phyloP scores from a whole-genome alignment of 2,113 vertebrate species.

The Pseudorasbora parva region DNA sequence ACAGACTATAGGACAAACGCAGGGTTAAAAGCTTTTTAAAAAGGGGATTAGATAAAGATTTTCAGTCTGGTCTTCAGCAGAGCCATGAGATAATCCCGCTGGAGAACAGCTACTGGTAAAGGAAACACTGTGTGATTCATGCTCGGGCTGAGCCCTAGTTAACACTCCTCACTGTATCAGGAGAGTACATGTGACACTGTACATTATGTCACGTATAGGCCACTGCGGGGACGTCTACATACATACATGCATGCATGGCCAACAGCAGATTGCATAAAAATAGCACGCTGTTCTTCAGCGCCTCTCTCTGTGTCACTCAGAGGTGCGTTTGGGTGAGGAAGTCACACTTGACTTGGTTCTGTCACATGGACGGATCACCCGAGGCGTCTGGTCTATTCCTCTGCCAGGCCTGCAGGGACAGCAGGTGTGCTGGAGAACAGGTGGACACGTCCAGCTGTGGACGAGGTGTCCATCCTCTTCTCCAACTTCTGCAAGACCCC shows the following conservation, averaged over 20 bases:
- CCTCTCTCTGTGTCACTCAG: constrained; percentile 3
- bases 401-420: constrained; percentile 14
- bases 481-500: neutral
- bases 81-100: neutral
- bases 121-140: neutral
- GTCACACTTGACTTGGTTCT: constrained; percentile 9
- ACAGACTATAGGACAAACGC: neutral
- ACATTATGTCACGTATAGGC: neutral
- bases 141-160: neutral
- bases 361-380: neutral
- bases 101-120: neutral
- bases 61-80: neutral
- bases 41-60: constrained; percentile 19
- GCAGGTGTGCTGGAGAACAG: constrained; percentile 12
- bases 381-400: neutral
- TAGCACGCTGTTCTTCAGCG: neutral
- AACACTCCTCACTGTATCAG: neutral
- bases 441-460: neutral
- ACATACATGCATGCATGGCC: constrained; percentile 17
- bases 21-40: constrained; percentile 15
- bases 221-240: neutral
- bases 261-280: neutral
- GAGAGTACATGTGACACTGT: neutral
- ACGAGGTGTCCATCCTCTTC: neutral
- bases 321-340: constrained; percentile 1